Conservation (phyloP, 64 coral and sea anemone genomes). For the Dendronephthya gigantea region DNA sequence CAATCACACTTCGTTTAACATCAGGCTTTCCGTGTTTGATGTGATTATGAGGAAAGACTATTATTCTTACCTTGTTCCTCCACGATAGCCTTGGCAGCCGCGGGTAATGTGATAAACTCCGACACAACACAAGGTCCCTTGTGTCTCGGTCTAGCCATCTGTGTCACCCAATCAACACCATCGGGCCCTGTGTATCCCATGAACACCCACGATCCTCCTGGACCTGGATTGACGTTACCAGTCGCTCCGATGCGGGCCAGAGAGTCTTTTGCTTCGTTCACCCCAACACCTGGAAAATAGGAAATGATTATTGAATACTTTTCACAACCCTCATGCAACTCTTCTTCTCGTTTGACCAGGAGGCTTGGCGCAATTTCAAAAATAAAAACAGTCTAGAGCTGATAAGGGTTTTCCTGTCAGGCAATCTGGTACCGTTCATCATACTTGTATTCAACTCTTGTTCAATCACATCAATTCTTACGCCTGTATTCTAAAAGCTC, state of each 20-base stretch:
- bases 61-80: constrained; percentile 69
- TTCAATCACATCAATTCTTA: too few species aligned
- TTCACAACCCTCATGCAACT: too few species aligned
- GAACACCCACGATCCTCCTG: constrained; percentile 90
- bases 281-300: constrained; percentile 49
- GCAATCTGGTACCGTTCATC: too few species aligned
- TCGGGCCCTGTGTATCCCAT: constrained; percentile 92
- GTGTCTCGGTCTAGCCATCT: constrained; percentile 39
- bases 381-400: too few species aligned
- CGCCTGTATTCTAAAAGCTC: too few species aligned
- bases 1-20: too few species aligned
- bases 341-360: too few species aligned
- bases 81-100: constrained; percentile 31
- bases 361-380: too few species aligned
- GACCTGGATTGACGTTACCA: constrained; percentile 90
- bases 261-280: constrained; percentile 73
- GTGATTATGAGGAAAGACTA: too few species aligned
- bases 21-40: background rate
- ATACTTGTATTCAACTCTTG: too few species aligned
- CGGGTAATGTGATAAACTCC: constrained; percentile 77
- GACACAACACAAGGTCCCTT: constrained; percentile 82
- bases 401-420: too few species aligned
- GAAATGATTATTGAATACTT: too few species aligned
- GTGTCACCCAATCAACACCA: constrained; percentile 73
- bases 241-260: constrained; percentile 55